Evolutionary conservation across 1,140 invertebrate genomes (phyloP), one percentile per base, ranked within the genome.

Genomic region (Marisa cornuarietis): DNA sequence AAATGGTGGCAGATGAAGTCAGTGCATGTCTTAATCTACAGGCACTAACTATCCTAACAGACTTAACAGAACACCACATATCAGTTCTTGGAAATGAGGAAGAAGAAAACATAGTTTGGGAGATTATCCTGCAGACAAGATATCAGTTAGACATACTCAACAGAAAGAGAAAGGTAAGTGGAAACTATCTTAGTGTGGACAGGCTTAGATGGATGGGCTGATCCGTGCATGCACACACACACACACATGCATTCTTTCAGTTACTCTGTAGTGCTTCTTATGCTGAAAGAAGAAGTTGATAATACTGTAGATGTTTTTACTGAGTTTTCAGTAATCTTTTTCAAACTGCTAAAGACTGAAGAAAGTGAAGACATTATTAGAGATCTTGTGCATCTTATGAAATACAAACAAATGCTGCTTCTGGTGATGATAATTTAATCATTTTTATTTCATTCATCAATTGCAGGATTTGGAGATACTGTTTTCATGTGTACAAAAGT

Each of bases 401-500:
- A 42, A 42, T 42, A 42, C 6, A 42, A 42, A 42, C 6, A 6
- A 42, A 6, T 42, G 31, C 6, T 42, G 31, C 31, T 42, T 42
- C 31, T 42, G 31, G 31, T 42, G 31, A 49, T 18, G 20, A 4
- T 49, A 71, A 22, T 71, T 31, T 69, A 31, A 31, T 69, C 14
- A 8, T 14, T 20, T 20, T 69, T n/a, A 7, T 22, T 42, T n/a
- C 61, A 54, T 6, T 54, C 24, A 26, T 74, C 51, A n/a, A 62
- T 66, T 31, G 63, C 76, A 77, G 76, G 76, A 77, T 52, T 65
- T 77, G 42, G 54, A 68, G 20, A 20, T 68, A n/a, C 65, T 77
- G 65, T 69, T 68, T 49, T 77, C 76, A 4, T 77, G 63, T n/a
- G 76, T 77, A 22, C 76, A 77, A 49, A 77, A 77, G n/a, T 13